phyloP scores from a whole-genome alignment of 1,140 invertebrate genomes.

The Phenacoccus solenopsis region DNA sequence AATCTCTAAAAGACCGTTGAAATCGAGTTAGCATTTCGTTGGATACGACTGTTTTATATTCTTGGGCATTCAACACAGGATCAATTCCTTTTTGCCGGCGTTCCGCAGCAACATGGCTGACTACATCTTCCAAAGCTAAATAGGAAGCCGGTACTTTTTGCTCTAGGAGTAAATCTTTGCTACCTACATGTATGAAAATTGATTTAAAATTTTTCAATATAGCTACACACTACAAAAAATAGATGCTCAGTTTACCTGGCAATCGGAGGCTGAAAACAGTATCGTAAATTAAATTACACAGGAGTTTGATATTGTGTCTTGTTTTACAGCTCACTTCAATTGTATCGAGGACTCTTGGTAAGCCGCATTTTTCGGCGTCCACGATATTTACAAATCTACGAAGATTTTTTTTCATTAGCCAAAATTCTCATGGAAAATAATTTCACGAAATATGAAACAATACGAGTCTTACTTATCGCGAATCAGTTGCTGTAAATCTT shows the following conservation, averaged over 20 bases:
- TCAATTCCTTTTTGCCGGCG: conserved; percentile 50
- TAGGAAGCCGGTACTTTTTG: conserved; percentile 94
- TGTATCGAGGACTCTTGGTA: conserved; percentile 84
- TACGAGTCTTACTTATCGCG: conserved; percentile 40
- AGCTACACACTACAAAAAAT: background rate
- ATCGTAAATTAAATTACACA: conserved; percentile 89
- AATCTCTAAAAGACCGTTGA: conserved; percentile 51
- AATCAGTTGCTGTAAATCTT: conserved; percentile 79
- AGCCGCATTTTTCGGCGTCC: conserved; percentile 89
- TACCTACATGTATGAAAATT: conserved; percentile 42
- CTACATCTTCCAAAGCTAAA: conserved; percentile 83
- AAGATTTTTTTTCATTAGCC: background rate
- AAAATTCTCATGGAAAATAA: background rate
- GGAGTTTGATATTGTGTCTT: conserved; percentile 75
- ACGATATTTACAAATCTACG: conserved; percentile 75
- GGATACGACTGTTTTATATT: conserved; percentile 61
- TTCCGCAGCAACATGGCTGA: conserved; percentile 64
- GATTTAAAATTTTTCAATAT: conserved; percentile 7
- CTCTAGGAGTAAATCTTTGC: conserved; percentile 79
- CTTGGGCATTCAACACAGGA: conserved; percentile 76
- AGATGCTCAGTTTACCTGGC: conserved; percentile 42
- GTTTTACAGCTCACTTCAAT: conserved; percentile 86
- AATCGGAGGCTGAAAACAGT: conserved; percentile 80
- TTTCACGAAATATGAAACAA: conserved; percentile 12
- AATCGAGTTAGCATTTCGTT: conserved; percentile 51